Percentiles rank a stretch among this genome's conserved stretches.
phyloP scores from a whole-genome alignment of 2,797 vertebrate genomes.

The Rhodeus uyekii region DNA sequence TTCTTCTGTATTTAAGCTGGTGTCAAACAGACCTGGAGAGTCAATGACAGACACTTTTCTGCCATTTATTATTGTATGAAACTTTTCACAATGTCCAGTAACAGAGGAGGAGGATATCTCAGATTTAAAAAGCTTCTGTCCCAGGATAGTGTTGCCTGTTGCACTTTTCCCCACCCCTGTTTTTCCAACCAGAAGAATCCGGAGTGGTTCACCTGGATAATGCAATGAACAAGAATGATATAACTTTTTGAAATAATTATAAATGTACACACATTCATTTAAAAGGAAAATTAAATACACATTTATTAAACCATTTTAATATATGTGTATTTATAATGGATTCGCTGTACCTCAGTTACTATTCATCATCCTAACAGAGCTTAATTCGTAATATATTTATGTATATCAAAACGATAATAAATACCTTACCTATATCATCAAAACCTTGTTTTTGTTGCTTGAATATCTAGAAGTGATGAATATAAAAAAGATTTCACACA shows the following conservation, averaged over 20 bases:
- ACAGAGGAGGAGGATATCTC: constrained; percentile 24
- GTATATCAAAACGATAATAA: neutral
- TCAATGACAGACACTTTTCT: constrained; percentile 34
- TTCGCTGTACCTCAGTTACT: too few relatives aligned
- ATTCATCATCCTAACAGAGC: neutral
- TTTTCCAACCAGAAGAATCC: constrained; percentile 40
- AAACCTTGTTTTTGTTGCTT: neutral
- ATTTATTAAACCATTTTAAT: neutral
- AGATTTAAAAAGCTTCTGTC: constrained; percentile 11
- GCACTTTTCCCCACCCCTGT: constrained; percentile 45
- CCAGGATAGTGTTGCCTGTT: constrained; percentile 40
- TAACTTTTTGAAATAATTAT: neutral
- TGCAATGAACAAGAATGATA: neutral
- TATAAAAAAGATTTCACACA: too few relatives aligned
- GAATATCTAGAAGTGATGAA: neutral
- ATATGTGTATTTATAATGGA: too few relatives aligned
- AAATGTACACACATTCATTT: neutral
- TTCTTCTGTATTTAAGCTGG: neutral
- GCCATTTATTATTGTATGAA: neutral
- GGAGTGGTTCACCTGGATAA: neutral
- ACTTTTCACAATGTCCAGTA: constrained; percentile 3
- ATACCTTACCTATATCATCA: neutral
- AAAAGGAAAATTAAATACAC: neutral
- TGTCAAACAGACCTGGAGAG: constrained; percentile 45
- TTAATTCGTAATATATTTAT: neutral